Evolutionary conservation across 2,888 invertebrate genomes (phyloP), one percentile per base, ranked within the genome.

Genomic region (Marronus borbonicus): DNA sequence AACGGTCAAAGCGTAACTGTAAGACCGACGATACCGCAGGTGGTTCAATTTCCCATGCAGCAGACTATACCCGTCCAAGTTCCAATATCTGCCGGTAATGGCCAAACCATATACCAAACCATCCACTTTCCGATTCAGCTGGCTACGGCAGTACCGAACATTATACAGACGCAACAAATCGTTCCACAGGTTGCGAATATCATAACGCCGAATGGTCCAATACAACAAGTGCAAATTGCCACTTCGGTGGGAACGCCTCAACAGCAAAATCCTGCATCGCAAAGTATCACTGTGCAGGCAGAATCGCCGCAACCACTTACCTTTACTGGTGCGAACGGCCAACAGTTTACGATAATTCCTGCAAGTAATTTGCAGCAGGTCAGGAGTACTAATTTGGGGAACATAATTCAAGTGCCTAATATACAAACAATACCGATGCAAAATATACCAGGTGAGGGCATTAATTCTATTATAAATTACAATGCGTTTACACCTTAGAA

Each of bases 71-170:
- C 97, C 0, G 96, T 98, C 3, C 98, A 98, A 88, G 96, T 97
- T 80, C 97, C 97, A 0, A 96, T 97, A 81, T 93, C 94, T 69
- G 93, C 95, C 76, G 89, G 87, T 28, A 95, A 95, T 87, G 98
- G 98, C 0, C 98, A 98, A 89, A 98, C 98, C 0, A 94, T 98
- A 79, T 96, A 97, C 88, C 98, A 98, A 88, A 98, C 98, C 0
- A 94, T 98, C 0, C 98, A 98, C 87, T 94, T 98, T 84, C 98
- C 98, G 0, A 91, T 98, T 20, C 97, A 97, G 88, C 92, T 96
- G 62, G 90, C 92, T 0, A 89, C 90, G 3, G 92, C 94, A 24
- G 90, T 92, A 81, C 92, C 92, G 0, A 91, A 93, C 68, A 90
- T 92, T 52, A 88, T 91, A 31, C 90, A 90, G 84, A 86, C 89